These are phyloP conservation scores for Podabrus alpinus DNA, from an alignment of 2,888 invertebrate genomes.

Conservation along the genomic window DNA sequence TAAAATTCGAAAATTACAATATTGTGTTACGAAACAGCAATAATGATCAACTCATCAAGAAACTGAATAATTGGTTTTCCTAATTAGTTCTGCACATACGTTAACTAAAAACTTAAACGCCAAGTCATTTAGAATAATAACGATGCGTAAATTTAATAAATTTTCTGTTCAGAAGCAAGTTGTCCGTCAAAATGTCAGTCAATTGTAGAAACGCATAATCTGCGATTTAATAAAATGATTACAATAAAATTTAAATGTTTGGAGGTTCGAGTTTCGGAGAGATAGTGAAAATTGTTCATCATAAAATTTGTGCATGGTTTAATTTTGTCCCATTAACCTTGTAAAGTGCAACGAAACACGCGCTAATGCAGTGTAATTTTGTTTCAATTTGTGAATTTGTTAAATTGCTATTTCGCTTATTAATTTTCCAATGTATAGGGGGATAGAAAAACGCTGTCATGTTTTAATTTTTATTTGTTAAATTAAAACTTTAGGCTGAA, in stretches of 20 bases:
- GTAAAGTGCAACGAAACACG: neutral
- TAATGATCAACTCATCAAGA: neutral
- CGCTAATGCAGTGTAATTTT: neutral
- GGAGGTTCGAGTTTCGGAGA: neutral
- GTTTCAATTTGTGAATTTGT: neutral
- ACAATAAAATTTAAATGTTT: neutral
- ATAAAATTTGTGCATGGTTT: neutral
- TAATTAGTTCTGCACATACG: neutral
- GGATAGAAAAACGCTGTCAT: too few species aligned
- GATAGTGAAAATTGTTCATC: neutral
- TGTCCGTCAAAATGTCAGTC: neutral
- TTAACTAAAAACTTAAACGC: neutral
- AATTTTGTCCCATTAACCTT: constrained; percentile 1
- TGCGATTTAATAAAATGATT: neutral
- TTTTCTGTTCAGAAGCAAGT: neutral
- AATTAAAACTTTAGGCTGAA: too few species aligned
- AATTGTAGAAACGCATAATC: neutral
- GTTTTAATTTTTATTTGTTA: too few species aligned
- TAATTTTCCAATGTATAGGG: neutral
- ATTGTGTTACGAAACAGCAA: neutral
- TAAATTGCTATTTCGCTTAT: neutral
- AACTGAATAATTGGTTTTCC: neutral
- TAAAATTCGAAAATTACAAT: neutral
- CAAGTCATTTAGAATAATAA: constrained; percentile 4
- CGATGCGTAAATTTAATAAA: neutral